These are phyloP conservation scores for Alethe diademata DNA, from an alignment of 2,113 vertebrate species.

Conservation along the genomic window DNA sequence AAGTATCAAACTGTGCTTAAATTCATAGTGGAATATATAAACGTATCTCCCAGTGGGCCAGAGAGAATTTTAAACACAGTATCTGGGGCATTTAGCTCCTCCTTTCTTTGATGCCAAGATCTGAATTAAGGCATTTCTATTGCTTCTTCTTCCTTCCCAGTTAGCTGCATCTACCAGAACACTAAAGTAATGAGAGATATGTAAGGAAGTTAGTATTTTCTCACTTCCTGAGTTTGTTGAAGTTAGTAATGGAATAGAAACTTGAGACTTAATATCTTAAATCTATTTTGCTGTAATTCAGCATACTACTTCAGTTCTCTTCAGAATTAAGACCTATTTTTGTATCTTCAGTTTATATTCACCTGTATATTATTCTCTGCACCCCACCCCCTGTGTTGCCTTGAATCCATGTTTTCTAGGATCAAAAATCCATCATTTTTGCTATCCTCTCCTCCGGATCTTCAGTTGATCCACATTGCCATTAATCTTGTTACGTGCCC, in stretches of 20 bases:
- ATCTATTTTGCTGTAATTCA: not conserved
- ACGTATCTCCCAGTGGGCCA: not conserved
- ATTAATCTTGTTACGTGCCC: not conserved
- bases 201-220: not conserved
- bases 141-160: not conserved
- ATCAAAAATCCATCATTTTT: not conserved
- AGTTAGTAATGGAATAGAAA: not conserved
- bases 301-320: not conserved
- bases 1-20: not conserved
- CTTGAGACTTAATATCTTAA: not conserved
- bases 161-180: not conserved
- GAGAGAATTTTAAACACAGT: not conserved
- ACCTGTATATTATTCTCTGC: not conserved
- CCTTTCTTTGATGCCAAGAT: not conserved
- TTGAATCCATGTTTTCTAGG: not conserved
- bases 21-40: not conserved
- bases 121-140: not conserved
- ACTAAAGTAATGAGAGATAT: not conserved
- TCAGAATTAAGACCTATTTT: not conserved
- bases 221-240: not conserved
- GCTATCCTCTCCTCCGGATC: not conserved
- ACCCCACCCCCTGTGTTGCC: rapidly evolving
- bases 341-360: not conserved
- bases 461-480: not conserved
- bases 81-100: not conserved